Conservation (phyloP, 2,888 invertebrate genomes). For the Macaria liturata region DNA sequence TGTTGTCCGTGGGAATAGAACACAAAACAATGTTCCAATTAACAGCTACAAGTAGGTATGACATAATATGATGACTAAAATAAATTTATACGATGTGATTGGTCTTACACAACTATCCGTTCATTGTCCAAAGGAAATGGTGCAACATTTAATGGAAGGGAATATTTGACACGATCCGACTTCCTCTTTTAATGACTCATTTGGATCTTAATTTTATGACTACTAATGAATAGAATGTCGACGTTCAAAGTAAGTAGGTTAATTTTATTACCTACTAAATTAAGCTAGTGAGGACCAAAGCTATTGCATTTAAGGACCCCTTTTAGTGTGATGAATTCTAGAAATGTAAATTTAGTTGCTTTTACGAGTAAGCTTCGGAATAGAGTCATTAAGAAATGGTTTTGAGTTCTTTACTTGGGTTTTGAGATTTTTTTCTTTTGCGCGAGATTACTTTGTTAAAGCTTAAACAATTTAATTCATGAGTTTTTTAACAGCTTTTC, state of each 20-base stretch:
- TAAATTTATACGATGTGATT: too few species aligned
- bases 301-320: constrained; percentile 19
- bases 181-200: constrained; percentile 33
- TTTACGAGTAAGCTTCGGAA: not conserved
- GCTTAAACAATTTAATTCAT: too few species aligned
- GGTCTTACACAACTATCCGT: too few species aligned
- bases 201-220: constrained; percentile 34
- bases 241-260: constrained; percentile 32
- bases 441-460: too few species aligned
- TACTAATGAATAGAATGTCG: constrained; percentile 35
- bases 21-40: too few species aligned
- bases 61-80: too few species aligned
- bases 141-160: constrained; percentile 38
- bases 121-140: constrained; percentile 37
- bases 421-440: too few species aligned
- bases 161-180: constrained; percentile 42
- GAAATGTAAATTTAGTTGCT: constrained; percentile 9
- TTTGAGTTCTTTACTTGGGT: too few species aligned
- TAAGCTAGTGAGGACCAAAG: constrained; percentile 20
- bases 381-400: not conserved
- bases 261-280: constrained; percentile 31
- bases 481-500: too few species aligned
- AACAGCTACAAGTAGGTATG: too few species aligned
- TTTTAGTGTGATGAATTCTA: constrained; percentile 12
- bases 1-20: too few species aligned